Percentiles rank a stretch among this genome's conserved stretches.
Evolutionary conservation across 2,888 invertebrate species (phyloP).

Genomic region (Lepidonotus clava): DNA sequence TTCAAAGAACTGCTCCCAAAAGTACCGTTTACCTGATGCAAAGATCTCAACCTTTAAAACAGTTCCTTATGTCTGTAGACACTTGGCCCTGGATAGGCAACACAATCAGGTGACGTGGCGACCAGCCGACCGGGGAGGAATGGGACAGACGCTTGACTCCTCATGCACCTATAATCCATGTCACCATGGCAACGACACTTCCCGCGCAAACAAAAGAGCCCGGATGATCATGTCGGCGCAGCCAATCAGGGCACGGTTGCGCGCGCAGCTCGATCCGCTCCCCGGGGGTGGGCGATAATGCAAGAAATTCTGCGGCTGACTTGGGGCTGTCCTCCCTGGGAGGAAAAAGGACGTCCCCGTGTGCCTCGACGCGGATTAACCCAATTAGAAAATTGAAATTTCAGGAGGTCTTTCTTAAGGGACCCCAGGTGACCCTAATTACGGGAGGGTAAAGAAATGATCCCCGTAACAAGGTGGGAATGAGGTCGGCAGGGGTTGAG

Average conservation of each 20-base stretch:
- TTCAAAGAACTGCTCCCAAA: too few species aligned
- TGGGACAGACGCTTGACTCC: background rate
- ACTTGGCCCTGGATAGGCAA: too few species aligned
- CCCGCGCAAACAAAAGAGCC: constrained; percentile 18
- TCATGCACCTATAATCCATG: background rate
- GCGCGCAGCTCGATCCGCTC: background rate
- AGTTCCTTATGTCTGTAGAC: too few species aligned
- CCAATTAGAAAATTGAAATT: constrained; percentile 19
- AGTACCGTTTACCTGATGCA: too few species aligned
- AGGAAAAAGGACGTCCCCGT: background rate
- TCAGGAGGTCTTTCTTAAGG: constrained; percentile 6
- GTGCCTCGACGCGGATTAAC: constrained; percentile 14
- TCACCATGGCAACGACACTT: constrained; percentile 18
- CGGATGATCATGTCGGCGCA: constrained; percentile 5
- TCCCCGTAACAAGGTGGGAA: constrained; percentile 13
- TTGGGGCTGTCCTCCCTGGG: too few species aligned
- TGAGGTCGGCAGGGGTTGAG: background rate
- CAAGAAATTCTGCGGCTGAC: too few species aligned
- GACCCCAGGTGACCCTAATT: constrained; percentile 12
- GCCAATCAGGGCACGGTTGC: constrained; percentile 9
- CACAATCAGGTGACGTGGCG: background rate
- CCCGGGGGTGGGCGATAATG: background rate
- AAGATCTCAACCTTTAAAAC: too few species aligned
- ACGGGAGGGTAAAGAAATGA: background rate
- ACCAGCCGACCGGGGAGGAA: background rate